Conservation (phyloP, 2,888 invertebrate genomes). For the Nysson spinosus region DNA sequence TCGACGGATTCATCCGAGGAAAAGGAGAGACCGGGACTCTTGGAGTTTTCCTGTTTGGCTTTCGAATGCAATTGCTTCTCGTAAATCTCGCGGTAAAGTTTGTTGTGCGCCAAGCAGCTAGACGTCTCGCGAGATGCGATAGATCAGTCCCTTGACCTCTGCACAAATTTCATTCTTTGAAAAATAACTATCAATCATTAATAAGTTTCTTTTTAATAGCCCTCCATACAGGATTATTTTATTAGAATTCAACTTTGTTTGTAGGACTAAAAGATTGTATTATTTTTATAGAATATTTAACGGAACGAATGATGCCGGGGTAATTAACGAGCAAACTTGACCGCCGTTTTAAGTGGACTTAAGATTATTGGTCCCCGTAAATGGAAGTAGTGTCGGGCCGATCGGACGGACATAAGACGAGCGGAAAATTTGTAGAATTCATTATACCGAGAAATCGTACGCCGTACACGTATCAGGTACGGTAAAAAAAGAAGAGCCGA, state of each 20-base stretch:
- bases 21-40: background rate
- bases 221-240: too few relatives aligned
- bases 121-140: constrained; percentile 40
- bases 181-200: too few relatives aligned
- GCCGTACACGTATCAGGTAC: constrained; percentile 37
- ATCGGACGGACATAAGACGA: background rate
- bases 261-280: too few relatives aligned
- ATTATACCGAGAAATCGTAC: constrained; percentile 41
- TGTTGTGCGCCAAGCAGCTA: constrained; percentile 58
- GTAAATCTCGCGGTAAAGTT: constrained; percentile 68
- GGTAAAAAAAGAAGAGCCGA: too few relatives aligned
- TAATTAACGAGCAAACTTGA: too few relatives aligned
- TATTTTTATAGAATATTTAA: too few relatives aligned
- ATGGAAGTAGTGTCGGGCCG: constrained; percentile 11
- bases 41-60: constrained; percentile 57
- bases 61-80: constrained; percentile 61
- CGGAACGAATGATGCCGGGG: too few relatives aligned
- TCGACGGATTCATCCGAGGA: constrained; percentile 14
- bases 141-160: constrained; percentile 45
- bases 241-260: too few relatives aligned
- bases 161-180: constrained; percentile 24
- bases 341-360: too few relatives aligned
- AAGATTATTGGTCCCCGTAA: background rate
- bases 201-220: too few relatives aligned
- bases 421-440: constrained; percentile 43